phyloP scores from a whole-genome alignment of 2,888 invertebrate genomes.

The Melieria omissa region DNA sequence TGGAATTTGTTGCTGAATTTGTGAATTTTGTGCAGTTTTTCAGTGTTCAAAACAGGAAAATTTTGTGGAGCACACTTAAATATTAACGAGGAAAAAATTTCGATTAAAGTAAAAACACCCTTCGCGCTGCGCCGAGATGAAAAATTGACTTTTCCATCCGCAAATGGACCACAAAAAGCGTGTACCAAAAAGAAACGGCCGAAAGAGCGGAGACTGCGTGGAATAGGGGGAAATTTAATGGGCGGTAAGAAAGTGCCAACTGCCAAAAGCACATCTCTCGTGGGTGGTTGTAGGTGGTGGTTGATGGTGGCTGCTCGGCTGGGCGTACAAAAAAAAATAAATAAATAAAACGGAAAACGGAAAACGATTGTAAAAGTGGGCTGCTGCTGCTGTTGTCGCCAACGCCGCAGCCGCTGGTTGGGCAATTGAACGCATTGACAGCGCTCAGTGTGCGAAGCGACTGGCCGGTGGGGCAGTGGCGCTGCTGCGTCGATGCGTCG shows the following conservation, averaged over 20 bases:
- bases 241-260: conserved; percentile 8
- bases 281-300: not conserved
- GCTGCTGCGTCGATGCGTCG: no score
- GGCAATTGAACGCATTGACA: no score
- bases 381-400: no score
- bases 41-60: conserved; percentile 22
- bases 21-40: conserved; percentile 10
- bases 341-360: no score
- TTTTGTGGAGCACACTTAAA: conserved; percentile 41
- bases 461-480: no score
- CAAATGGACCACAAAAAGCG: conserved; percentile 34
- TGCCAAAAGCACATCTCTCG: not conserved
- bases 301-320: not conserved
- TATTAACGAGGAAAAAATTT: conserved; percentile 40
- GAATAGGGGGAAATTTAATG: conserved; percentile 27
- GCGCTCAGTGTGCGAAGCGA: no score
- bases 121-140: conserved; percentile 52
- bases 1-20: not conserved
- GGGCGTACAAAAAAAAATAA: not conserved
- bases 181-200: conserved; percentile 1
- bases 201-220: conserved; percentile 1
- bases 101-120: conserved; percentile 51
- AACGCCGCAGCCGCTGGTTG: no score
- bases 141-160: conserved; percentile 52
- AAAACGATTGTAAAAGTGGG: no score